These are phyloP conservation scores for Oreotrochilus melanogaster DNA, from an alignment of 2,113 vertebrate genomes.

Conservation along the genomic window DNA sequence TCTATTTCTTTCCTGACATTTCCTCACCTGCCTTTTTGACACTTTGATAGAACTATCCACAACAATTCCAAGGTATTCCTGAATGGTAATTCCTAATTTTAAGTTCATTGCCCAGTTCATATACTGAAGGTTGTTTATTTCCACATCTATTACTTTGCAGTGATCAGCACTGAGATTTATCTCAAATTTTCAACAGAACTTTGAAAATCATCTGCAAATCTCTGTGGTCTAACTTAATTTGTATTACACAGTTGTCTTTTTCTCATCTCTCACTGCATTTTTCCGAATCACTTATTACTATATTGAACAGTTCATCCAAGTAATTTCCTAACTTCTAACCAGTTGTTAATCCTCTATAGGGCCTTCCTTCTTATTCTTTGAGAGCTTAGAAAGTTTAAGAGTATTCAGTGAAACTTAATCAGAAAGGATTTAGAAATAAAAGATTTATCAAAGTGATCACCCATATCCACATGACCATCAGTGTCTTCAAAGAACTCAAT, in stretches of 20 bases:
- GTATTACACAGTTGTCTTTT: neutral
- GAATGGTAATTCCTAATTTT: neutral
- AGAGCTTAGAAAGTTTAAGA: neutral
- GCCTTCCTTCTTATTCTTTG: neutral
- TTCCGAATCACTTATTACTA: neutral
- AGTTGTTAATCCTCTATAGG: neutral
- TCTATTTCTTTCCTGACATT: neutral
- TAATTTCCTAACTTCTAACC: neutral
- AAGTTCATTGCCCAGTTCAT: neutral
- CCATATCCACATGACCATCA: neutral
- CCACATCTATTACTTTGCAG: neutral
- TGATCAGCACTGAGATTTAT: neutral
- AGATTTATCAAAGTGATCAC: neutral
- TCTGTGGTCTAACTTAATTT: neutral
- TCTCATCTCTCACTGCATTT: neutral
- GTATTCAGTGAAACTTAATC: neutral
- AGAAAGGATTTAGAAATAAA: neutral
- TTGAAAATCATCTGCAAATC: neutral
- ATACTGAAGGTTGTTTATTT: neutral
- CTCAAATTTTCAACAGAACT: neutral
- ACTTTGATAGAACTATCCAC: neutral
- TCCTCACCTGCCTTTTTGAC: neutral
- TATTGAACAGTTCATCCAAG: neutral
- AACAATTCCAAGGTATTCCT: neutral
- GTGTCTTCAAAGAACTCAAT: neutral